Conservation (phyloP, 2,888 invertebrate genomes). For the Polymixis lichenea region DNA sequence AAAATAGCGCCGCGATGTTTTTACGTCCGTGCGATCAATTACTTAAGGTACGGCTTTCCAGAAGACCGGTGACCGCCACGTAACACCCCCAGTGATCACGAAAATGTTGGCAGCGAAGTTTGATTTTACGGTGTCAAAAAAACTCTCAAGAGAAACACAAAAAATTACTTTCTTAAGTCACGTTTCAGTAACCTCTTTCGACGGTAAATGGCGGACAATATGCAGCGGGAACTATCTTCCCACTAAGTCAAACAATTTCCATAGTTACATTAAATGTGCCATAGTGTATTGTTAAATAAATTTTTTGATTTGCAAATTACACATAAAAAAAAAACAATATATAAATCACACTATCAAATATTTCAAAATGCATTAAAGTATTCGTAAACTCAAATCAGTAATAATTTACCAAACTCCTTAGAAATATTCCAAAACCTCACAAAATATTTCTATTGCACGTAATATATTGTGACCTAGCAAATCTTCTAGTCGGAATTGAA, state of each 20-base stretch:
- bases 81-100: neutral
- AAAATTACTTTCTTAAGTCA: neutral
- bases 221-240: neutral
- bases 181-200: neutral
- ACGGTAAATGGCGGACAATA: neutral
- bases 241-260: neutral
- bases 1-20: too few species aligned
- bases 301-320: neutral
- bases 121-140: neutral
- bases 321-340: neutral
- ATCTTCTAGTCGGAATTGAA: constrained; percentile 63
- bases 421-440: constrained; percentile 44
- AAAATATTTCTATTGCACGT: constrained; percentile 52
- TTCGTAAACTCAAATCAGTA: neutral
- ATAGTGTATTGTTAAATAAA: too few species aligned
- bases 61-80: neutral
- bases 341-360: neutral
- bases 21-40: too few species aligned
- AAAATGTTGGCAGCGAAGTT: neutral
- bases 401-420: constrained; percentile 22
- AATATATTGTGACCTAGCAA: constrained; percentile 54
- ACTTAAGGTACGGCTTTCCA: neutral
- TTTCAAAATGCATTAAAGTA: constrained; percentile 7
- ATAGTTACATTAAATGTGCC: neutral
- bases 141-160: neutral